Conservation (phyloP, 2,113 vertebrate genomes). For the Nycticorax nycticorax region DNA sequence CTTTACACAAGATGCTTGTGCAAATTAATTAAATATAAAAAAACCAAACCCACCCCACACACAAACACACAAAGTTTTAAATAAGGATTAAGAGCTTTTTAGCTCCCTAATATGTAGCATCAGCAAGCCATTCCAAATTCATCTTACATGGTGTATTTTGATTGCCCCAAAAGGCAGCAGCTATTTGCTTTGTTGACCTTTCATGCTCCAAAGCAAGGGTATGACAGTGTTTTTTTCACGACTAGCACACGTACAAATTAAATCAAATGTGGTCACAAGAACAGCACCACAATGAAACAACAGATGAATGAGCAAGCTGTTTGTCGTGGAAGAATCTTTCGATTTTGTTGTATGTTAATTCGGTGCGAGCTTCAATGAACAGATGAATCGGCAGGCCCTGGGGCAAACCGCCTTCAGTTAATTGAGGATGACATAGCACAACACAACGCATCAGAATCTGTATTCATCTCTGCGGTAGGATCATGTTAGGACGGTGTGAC, state of each 20-base stretch:
- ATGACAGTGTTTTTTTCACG: background rate
- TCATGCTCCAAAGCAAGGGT: background rate
- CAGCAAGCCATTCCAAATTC: background rate
- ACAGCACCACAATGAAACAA: background rate
- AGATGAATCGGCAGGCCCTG: background rate
- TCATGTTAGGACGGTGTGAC: background rate
- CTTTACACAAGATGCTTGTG: background rate
- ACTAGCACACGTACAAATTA: background rate
- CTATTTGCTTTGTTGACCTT: background rate
- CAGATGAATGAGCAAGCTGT: constrained; percentile 29
- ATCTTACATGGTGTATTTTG: background rate
- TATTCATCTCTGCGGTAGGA: background rate
- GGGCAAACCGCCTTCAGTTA: background rate
- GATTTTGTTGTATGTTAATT: background rate
- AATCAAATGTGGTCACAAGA: background rate
- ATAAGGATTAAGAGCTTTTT: background rate
- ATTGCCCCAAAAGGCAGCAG: background rate
- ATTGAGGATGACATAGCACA: background rate
- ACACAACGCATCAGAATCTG: background rate
- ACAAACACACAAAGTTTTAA: background rate
- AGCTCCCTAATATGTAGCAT: background rate
- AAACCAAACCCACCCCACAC: accelerated
- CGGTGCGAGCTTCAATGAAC: background rate
- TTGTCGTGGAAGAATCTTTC: background rate
- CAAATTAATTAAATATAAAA: background rate